These are phyloP conservation scores for Lochmaea capreae DNA, from an alignment of 2,888 invertebrate genomes.

Conservation along the genomic window DNA sequence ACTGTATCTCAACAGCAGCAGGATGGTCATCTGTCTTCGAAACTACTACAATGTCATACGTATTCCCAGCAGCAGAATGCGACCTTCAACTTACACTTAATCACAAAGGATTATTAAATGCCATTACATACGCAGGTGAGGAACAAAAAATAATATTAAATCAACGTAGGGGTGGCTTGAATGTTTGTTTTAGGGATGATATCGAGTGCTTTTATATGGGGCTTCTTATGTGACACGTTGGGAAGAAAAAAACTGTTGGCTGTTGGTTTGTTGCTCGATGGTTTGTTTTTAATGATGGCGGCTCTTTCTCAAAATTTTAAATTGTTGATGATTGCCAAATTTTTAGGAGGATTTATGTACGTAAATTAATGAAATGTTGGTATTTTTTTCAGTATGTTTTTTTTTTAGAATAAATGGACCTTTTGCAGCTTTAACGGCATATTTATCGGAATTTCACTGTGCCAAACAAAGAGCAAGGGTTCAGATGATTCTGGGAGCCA, in stretches of 20 bases:
- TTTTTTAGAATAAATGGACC: conserved; percentile 75
- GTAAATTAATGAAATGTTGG: conserved; percentile 54
- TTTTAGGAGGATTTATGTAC: conserved; percentile 81
- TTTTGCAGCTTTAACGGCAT: conserved; percentile 78
- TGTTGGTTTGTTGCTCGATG: conserved; percentile 74
- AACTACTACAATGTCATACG: conserved; percentile 78
- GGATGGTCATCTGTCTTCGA: conserved; percentile 78
- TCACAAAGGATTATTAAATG: conserved; percentile 79
- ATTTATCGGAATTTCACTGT: conserved; percentile 80
- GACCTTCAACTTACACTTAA: conserved; percentile 75
- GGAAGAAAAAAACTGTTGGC: conserved; percentile 77
- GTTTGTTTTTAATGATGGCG: conserved; percentile 73
- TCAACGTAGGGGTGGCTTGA: not conserved
- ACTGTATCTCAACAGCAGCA: conserved; percentile 73
- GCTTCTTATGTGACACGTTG: conserved; percentile 79
- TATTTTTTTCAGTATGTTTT: not conserved
- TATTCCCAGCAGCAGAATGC: conserved; percentile 81
- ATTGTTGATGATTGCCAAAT: conserved; percentile 77
- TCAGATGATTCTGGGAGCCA: conserved; percentile 75
- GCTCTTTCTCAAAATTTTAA: conserved; percentile 75
- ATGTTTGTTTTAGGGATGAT: conserved; percentile 74
- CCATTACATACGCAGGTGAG: conserved; percentile 78
- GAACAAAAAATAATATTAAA: conserved; percentile 17
- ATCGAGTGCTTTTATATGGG: conserved; percentile 80
- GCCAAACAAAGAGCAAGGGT: conserved; percentile 73